phyloP scores from a whole-genome alignment of 1,140 invertebrate species.

The Anastrepha obliqua region DNA sequence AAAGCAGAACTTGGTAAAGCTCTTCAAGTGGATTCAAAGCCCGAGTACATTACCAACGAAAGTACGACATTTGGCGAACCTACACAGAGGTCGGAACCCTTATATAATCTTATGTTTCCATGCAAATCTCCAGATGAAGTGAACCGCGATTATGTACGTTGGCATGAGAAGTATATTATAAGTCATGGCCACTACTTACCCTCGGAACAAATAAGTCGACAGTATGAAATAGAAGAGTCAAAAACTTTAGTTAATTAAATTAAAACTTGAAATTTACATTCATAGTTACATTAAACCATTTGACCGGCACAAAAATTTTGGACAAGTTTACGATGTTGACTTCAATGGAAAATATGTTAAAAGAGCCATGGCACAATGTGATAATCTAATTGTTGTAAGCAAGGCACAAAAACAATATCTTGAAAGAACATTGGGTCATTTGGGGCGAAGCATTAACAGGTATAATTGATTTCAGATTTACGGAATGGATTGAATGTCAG shows the following conservation, averaged over 20 bases:
- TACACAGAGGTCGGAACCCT: background rate
- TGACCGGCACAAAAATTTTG: conserved; percentile 54
- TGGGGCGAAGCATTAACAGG: conserved; percentile 62
- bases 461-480: no score
- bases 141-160: conserved; percentile 60
- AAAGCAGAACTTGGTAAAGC: conserved; percentile 61
- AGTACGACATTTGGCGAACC: conserved; percentile 61
- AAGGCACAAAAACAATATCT: conserved; percentile 66
- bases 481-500: no score
- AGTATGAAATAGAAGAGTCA: conserved; percentile 55
- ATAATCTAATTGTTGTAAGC: conserved; percentile 63
- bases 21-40: conserved; percentile 62
- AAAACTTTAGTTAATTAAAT: no score
- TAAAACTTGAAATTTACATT: background rate
- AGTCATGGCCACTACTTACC: conserved; percentile 70
- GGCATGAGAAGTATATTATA: conserved; percentile 65
- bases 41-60: conserved; percentile 63
- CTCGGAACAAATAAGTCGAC: conserved; percentile 63
- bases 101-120: conserved; percentile 64
- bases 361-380: conserved; percentile 61
- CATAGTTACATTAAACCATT: conserved; percentile 64
- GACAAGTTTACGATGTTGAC: conserved; percentile 26
- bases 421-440: conserved; percentile 60
- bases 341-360: conserved; percentile 62
- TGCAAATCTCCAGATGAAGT: conserved; percentile 62